Base-by-base conservation (phyloP, 1,140 invertebrate genomes). In the Lepidotrigona ventralis region DNA sequence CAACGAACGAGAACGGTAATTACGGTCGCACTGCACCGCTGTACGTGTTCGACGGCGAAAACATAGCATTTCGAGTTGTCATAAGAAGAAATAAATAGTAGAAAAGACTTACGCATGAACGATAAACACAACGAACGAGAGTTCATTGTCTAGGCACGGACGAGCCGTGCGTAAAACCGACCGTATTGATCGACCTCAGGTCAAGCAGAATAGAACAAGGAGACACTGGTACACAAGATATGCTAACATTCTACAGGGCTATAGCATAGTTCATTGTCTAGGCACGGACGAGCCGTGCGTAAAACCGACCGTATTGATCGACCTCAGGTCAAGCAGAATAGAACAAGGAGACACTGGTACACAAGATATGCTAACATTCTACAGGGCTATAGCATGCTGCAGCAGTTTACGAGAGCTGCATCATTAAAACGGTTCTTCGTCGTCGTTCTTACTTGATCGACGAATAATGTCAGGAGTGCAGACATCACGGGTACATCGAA, bases 361-460 rank as follows among this genome's bases (percentile, higher is more conserved):
- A 84, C 75, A 82, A 84, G 81, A 86, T 84, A 86, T 86, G 76
- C 82, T 86, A 86, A 83, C 74, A 72, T 86, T 83, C 81, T 86
- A 86, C 81, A 58, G 69, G 68, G 80, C 73, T 85, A 85, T 85
- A 85, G 80, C 84, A 85, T 85, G 84, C 80, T 72, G 80, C 84
- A 77, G 71, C 53, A 80, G 46, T 76, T 73, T 60, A 82, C 66
- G 74, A 60, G 8, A 80, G 79, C 84, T 66, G 80, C 84, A 85
- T 85, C 84, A 51, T 85, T 85, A 58, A 33, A 66, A 78, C 66
- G 29, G 63, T 75, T 79, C 64, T 64, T 75, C 64, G 21, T 75
- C 80, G 64, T 23, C 68, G 66, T 75, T 81, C 88, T 89, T 89
- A 89, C 85, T 89, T 89, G 87, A 84, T 88, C 85, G 78, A 88